Base-by-base conservation (phyloP, 1,140 invertebrate genomes). In the Palaemon carinicauda region DNA sequence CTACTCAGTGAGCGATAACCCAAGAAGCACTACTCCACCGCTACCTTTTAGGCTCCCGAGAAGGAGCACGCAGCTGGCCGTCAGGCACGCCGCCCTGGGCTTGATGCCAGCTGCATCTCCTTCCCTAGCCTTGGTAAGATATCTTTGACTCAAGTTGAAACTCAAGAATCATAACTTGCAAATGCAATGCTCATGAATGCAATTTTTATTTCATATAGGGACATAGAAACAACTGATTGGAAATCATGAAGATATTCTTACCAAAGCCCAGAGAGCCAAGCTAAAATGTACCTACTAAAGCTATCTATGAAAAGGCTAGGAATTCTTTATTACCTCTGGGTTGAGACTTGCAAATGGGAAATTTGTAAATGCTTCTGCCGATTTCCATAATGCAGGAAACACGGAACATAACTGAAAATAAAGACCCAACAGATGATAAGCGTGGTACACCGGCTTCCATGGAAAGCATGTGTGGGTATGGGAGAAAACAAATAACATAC, bases 381-480 rank as follows among this genome's bases (percentile, higher is more conserved):
- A 89, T 89, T 89, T 89, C 89, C 89, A 89, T 84, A 89, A 89
- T 88, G 89, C 89, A 82, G 89, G 89, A 87, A 89, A 89, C 89
- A 89, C 89, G 87, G 89, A 86, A 86, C 86, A 85, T 75, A 89
- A 88, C 89, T 89, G 89, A 81, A 89, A 89, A 65, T 87, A 88
- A 86, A 88, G 77, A 87, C 80, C 80, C 78, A 87, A 87, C 73
- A 87, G 75, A 87, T 81, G 74, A 77, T 78, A 87, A 78, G 78
- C 80, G 78, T 81, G 78, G 31, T 41, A 81, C 51, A 74, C 50
- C 60, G 79, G 71, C 71, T 80, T 24, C 33, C 50, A 41, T 71
- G 19, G 41, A 60, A 21, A 29, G 75, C 69, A 27, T 71, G 73
- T 33, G 24, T 65, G n/a, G 56, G n/a, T 27, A n/a, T 21, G n/a